Percentiles rank a stretch among this genome's conserved stretches.
These are phyloP conservation scores for Benitochromis conjunctus DNA, from an alignment of 2,113 vertebrate species.

Conservation along the genomic window DNA sequence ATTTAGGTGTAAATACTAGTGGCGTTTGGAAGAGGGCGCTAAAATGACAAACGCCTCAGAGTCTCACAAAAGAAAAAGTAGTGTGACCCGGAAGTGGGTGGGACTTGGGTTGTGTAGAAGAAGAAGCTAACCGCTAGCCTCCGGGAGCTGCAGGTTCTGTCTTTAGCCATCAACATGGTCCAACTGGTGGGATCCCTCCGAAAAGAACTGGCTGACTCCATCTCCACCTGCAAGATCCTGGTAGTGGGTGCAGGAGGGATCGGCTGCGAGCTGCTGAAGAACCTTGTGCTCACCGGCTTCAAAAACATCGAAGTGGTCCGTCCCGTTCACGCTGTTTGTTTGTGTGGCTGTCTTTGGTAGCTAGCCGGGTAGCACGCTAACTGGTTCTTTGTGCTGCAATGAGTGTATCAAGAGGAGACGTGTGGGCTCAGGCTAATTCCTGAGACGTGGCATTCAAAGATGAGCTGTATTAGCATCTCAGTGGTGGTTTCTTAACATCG, in stretches of 20 bases:
- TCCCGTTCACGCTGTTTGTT: constrained; percentile 11
- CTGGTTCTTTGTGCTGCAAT: constrained; percentile 48
- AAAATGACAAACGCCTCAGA: rapidly evolving
- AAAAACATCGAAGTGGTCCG: constrained; percentile 90
- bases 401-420: neutral
- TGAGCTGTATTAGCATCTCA: neutral
- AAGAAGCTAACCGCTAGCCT: constrained; percentile 37
- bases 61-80: neutral
- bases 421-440: neutral
- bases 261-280: constrained; percentile 94
- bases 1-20: neutral
- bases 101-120: neutral
- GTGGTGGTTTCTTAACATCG: neutral
- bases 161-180: constrained; percentile 70
- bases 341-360: constrained; percentile 12
- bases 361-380: constrained; percentile 30
- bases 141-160: constrained; percentile 22
- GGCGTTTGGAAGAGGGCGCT: neutral
- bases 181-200: constrained; percentile 80
- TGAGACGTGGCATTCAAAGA: neutral
- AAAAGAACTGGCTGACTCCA: constrained; percentile 83
- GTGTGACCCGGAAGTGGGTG: constrained; percentile 3
- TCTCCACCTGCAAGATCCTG: constrained; percentile 81
- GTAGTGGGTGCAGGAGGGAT: constrained; percentile 94
- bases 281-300: constrained; percentile 92